These are phyloP conservation scores for Anastrepha ludens DNA, from an alignment of 1,140 invertebrate genomes.

Conservation along the genomic window DNA sequence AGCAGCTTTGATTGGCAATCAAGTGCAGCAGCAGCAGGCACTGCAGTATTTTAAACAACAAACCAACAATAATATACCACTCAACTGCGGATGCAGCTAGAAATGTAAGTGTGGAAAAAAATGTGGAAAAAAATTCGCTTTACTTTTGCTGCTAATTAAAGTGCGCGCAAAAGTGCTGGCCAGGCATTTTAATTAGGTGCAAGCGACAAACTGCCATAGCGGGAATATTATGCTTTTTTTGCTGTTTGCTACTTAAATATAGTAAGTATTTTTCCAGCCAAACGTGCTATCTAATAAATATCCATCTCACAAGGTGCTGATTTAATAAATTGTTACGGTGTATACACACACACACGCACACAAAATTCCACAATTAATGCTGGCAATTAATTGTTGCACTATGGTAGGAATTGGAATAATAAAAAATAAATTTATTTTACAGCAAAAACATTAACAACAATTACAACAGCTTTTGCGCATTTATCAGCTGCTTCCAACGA, in stretches of 20 bases:
- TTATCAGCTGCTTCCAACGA: neutral
- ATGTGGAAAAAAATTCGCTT: conserved; percentile 18
- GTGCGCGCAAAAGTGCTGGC: neutral
- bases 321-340: neutral
- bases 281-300: neutral
- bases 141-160: conserved; percentile 15
- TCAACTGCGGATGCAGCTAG: neutral
- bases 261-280: neutral
- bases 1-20: neutral
- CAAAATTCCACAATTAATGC: neutral
- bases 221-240: neutral
- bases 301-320: neutral
- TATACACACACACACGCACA: no score
- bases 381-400: no score
- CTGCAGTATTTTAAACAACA: neutral
- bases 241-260: neutral
- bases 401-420: no score
- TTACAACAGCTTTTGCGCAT: neutral
- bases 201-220: neutral
- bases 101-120: neutral
- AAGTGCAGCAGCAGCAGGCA: neutral
- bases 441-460: neutral
- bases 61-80: neutral
- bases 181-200: conserved; percentile 14
- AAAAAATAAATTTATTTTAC: no score